Conservation (phyloP, 2,797 vertebrate species). For the Salarias fasciatus region DNA sequence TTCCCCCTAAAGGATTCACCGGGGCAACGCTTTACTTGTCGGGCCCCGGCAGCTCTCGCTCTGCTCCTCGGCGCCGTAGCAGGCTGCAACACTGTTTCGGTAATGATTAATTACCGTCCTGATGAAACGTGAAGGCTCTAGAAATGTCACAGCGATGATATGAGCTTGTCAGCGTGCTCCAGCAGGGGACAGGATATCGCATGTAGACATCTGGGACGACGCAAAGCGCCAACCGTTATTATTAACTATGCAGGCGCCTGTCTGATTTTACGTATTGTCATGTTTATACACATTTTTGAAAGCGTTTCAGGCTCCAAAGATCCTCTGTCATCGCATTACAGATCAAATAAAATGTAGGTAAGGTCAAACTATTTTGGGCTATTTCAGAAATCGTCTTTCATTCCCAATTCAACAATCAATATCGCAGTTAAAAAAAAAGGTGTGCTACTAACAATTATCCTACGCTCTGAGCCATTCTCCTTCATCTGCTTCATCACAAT, state of each 20-base stretch:
- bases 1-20: conserved; percentile 58
- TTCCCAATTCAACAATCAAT: conserved; percentile 33
- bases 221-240: conserved; percentile 28
- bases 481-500: conserved; percentile 23
- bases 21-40: conserved; percentile 58
- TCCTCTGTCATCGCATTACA: not conserved
- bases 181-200: conserved; percentile 53
- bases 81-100: conserved; percentile 70
- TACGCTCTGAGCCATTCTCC: conserved; percentile 19
- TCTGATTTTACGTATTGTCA: conserved; percentile 19
- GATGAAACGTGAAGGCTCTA: conserved; percentile 80
- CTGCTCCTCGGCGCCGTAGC: conserved; percentile 46
- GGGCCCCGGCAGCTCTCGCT: conserved; percentile 27
- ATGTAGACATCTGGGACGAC: conserved; percentile 71
- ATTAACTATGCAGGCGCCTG: conserved; percentile 26
- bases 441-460: too few species aligned
- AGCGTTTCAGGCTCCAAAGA: too few species aligned
- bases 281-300: conserved; percentile 1
- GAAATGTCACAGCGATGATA: conserved; percentile 81
- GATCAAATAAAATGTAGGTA: conserved; percentile 31
- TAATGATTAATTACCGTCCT: conserved; percentile 82
- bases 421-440: conserved; percentile 33
- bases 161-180: conserved; percentile 58
- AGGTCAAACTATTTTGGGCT: conserved; percentile 28
- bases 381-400: conserved; percentile 17